phyloP scores from a whole-genome alignment of 2,888 invertebrate genomes.

The Rhamnusium bicolor region DNA sequence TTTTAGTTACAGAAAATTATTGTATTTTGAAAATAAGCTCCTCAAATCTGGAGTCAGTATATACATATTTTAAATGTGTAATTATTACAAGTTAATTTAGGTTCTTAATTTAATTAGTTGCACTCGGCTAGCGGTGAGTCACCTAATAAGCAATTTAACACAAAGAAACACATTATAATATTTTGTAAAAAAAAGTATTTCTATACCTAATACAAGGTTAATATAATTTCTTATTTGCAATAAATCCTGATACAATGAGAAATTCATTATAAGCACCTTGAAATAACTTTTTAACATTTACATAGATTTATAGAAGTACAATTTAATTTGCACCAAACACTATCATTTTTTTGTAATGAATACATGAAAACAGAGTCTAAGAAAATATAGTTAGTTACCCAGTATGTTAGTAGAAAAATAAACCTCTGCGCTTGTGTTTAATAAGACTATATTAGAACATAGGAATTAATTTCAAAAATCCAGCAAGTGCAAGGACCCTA shows the following conservation, averaged over 20 bases:
- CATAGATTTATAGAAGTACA: neutral
- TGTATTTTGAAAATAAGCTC: too few species aligned
- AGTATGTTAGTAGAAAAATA: too few species aligned
- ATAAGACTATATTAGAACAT: too few species aligned
- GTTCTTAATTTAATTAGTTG: slow-evolving; percentile 46
- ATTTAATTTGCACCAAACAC: too few species aligned
- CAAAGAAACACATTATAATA: slow-evolving; percentile 47
- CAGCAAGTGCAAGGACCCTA: too few species aligned
- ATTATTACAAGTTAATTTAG: slow-evolving; percentile 39
- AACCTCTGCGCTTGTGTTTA: too few species aligned
- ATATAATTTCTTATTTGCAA: slow-evolving; percentile 49
- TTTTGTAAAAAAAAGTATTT: slow-evolving; percentile 47
- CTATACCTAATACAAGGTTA: slow-evolving; percentile 53
- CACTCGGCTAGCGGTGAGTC: slow-evolving; percentile 49
- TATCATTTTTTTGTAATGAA: neutral
- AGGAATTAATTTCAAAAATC: too few species aligned
- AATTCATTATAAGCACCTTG: slow-evolving; percentile 22
- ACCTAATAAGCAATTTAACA: slow-evolving; percentile 31
- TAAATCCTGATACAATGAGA: slow-evolving; percentile 34
- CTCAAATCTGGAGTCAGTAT: too few species aligned
- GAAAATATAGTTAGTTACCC: too few species aligned
- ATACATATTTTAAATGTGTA: slow-evolving; percentile 37
- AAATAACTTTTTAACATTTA: neutral
- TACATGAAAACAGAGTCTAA: too few species aligned
- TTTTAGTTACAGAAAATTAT: too few species aligned